These are phyloP conservation scores for Thysanoteuthis rhombus DNA, from an alignment of 2,888 invertebrate species.

Conservation along the genomic window DNA sequence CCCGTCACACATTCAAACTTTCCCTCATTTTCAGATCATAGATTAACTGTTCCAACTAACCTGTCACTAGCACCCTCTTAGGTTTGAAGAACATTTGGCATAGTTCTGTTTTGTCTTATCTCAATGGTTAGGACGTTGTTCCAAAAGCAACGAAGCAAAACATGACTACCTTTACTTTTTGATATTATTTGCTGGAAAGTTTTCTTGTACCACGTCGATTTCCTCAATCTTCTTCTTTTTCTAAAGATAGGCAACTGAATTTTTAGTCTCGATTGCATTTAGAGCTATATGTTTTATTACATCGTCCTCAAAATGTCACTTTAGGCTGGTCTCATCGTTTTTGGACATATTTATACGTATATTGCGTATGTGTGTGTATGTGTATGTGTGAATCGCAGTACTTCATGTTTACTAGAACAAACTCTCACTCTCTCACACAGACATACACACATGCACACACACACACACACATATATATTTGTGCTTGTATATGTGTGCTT, in stretches of 20 bases:
- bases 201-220: not conserved
- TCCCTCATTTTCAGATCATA: not conserved
- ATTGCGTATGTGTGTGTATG: no score
- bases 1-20: not conserved
- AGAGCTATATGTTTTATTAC: not conserved
- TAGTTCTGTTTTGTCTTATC: not conserved
- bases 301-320: not conserved
- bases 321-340: not conserved
- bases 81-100: not conserved
- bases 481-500: no score
- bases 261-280: not conserved
- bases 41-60: not conserved
- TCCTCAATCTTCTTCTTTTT: not conserved
- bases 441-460: not conserved
- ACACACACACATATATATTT: not conserved
- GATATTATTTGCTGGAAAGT: not conserved
- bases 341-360: not conserved
- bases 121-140: not conserved
- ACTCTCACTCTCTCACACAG: no score
- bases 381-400: no score
- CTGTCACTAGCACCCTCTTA: not conserved
- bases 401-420: no score
- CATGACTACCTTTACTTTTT: not conserved
- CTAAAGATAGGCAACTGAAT: not conserved
- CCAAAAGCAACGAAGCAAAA: not conserved